Base-by-base conservation (phyloP, 2,113 vertebrate species). In the Ochotona curzoniae region DNA sequence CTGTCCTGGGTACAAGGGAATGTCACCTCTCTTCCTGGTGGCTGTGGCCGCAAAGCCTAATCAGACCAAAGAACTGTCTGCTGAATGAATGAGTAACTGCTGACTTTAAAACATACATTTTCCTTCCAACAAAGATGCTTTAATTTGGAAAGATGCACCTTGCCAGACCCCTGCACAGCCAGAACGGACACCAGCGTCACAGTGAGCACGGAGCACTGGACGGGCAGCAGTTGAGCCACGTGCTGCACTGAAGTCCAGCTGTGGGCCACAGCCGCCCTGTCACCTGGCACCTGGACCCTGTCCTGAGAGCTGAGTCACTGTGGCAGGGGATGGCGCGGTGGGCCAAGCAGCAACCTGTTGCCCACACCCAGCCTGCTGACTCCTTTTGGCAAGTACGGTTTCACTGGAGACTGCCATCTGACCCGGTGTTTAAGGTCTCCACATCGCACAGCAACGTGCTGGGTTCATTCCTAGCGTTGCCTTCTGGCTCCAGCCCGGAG, bases 301-400 rank as follows among this genome's bases (percentile, higher is more conserved):
- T 44, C 38, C 38, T 44, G 38, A 44, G 4, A 44, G 38, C 38
- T 44, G 18, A 18, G 54, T 57, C 13, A 14, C 14, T 14, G 54
- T 57, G 54, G 54, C 74, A 23, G n/a, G 35, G 61, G 32, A 12
- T 9, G 3, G 2, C 18, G 8, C 0, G 0, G 21, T 1, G 4
- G 10, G 6, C 28, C n/a, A 49, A 30, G 25, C 28, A 11, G 21
- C 35, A 18, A 12, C 21, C 61, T 0, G 0, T 0, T 17, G 30
- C 18, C 90, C 57, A 5, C 9, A 69, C 17, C 4, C 51, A 69
- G 54, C 11, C 49, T 1, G 7, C 6, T 8, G 1, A 44, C 28
- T 35, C 23, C 15, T 30, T 51, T 85, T 12, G 2, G 11, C 64
- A 35, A 67, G 57, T 57, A 85, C 78, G 61, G 30, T 15, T 67